Evolutionary conservation across 2,113 vertebrate species (phyloP), one percentile per base, ranked within the genome.

Genomic region (Lagopus muta): DNA sequence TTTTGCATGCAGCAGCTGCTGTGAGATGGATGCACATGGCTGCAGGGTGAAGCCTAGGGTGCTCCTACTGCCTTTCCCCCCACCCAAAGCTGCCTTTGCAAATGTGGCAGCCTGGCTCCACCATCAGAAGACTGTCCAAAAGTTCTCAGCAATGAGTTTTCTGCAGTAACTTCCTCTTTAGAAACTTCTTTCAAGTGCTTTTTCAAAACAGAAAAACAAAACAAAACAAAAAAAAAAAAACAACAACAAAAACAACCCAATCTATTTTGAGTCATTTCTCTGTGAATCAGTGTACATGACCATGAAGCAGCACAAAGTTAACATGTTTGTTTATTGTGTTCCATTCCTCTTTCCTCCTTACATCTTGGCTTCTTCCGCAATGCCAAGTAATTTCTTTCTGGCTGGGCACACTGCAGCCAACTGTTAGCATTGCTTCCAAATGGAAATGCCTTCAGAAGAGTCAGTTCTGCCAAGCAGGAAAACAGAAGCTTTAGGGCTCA

Each of bases 51-150:
- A 20, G 38, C 1, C 36, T 9, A 36, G 47, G 50, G 12, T 16
- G 13, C 24, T 14, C 48, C 13, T 48, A 24, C 6, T 4, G 7
- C 45, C 25, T 14, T 22, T 24, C 16, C 36, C 6, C n/a, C 30
- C 12, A 28, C 3, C 38, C 30, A 7, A 45, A 36, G 12, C 25
- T 42, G 30, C 8, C 1, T 14, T 27, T 32, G 40, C 2, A 36
- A n/a, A 3, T 2, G 15, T 0, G 1, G 11, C 22, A 5, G 34
- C 6, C 16, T 1, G 27, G 16, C 40, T n/a, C 6, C 32, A 5
- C 13, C 42, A 12, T 30, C 43, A 38, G n/a, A 32, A 21, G 6
- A 6, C 15, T 1, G 4, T 20, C 18, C 3, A 14, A 13, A 22
- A 20, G 11, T 30, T 15, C 54, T 48, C 55, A 43, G 17, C 40